phyloP scores from a whole-genome alignment of 2,888 invertebrate genomes.

The Chloromyia formosa region DNA sequence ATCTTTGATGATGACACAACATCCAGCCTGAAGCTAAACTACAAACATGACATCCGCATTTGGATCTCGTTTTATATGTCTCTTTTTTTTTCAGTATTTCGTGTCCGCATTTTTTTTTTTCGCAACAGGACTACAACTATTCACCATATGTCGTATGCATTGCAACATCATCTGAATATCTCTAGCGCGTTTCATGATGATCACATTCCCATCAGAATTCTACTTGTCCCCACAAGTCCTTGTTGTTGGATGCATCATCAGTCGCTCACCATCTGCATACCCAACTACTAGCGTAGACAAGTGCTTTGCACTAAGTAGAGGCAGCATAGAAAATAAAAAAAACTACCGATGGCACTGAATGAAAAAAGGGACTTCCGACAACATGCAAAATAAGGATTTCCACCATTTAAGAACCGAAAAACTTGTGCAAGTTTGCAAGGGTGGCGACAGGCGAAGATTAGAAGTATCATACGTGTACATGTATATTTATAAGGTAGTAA shows the following conservation, averaged over 20 bases:
- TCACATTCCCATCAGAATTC: background rate
- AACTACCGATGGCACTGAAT: background rate
- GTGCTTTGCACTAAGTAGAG: conserved; percentile 12
- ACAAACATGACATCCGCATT: conserved; percentile 43
- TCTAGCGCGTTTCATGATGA: background rate
- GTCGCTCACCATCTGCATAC: background rate
- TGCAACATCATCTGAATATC: background rate
- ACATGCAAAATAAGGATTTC: conserved; percentile 42
- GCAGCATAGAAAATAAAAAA: no score
- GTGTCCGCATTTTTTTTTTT: background rate
- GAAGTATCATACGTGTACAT: background rate
- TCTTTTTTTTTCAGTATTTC: background rate
- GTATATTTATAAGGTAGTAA: background rate
- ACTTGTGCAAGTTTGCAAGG: background rate
- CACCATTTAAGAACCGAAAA: conserved; percentile 38
- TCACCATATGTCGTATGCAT: background rate
- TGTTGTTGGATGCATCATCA: conserved; percentile 20
- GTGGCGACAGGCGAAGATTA: background rate
- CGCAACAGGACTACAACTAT: background rate
- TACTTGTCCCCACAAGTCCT: conserved; percentile 13
- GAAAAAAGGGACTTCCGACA: conserved; percentile 34
- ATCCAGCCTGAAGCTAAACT: conserved; percentile 22
- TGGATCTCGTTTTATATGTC: background rate
- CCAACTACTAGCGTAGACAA: background rate
- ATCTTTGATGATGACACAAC: conserved; percentile 6